Percentiles rank a stretch among this genome's conserved stretches.
These are phyloP conservation scores for Adelognathus sp. DNA, from an alignment of 2,888 invertebrate species.

Conservation along the genomic window DNA sequence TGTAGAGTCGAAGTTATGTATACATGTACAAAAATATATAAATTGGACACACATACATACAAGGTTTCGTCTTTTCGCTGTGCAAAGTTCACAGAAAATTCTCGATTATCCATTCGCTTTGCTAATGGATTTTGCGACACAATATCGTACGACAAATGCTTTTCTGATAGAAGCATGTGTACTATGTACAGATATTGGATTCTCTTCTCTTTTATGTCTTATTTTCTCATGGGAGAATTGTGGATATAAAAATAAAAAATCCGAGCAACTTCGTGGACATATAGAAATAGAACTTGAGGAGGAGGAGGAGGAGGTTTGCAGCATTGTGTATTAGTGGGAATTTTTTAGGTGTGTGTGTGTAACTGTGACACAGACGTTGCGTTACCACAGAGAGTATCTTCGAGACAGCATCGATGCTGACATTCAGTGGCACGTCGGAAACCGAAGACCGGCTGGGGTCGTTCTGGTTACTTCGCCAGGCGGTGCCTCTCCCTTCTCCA, in stretches of 20 bases:
- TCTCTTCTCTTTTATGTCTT: not conserved
- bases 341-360: not conserved
- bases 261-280: not conserved
- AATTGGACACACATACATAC: not conserved
- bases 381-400: slow-evolving; percentile 6
- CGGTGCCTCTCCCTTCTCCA: not conserved
- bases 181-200: no score
- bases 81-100: not conserved
- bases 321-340: not conserved
- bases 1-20: no score
- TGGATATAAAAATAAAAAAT: not conserved
- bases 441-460: slow-evolving; percentile 20
- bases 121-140: slow-evolving; percentile 28
- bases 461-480: slow-evolving; percentile 23
- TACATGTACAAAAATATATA: not conserved
- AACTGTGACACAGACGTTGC: not conserved
- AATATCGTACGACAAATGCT: not conserved
- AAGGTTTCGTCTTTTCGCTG: not conserved
- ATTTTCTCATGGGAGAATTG: not conserved
- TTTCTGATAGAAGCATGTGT: not conserved
- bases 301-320: no score
- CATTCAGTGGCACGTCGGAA: slow-evolving; percentile 17
- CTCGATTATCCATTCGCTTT: slow-evolving; percentile 34
- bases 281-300: not conserved
- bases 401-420: slow-evolving; percentile 22